A percentile compares a stretch with the other conserved stretches of the same genome.
phyloP scores from a whole-genome alignment of 2,113 vertebrate species.

The Scomber scombrus region DNA sequence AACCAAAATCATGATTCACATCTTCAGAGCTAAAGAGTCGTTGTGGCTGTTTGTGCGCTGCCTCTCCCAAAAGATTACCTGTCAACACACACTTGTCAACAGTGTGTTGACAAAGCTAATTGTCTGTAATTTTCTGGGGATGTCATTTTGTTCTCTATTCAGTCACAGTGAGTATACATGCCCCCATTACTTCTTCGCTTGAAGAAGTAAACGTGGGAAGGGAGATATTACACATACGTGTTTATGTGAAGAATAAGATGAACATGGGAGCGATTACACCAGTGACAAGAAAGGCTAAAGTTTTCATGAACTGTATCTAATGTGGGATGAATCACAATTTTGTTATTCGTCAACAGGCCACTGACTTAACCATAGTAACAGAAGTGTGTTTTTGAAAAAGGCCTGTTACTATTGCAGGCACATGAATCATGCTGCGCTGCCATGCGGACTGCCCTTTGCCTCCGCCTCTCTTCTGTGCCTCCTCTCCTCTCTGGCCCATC shows the following conservation, averaged over 20 bases:
- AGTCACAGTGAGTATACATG: neutral
- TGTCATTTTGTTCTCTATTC: constrained; percentile 5
- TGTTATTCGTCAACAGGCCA: constrained; percentile 23
- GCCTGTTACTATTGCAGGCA: constrained; percentile 14
- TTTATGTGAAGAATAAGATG: constrained; percentile 7
- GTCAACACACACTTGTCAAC: constrained; percentile 21
- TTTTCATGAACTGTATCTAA: neutral
- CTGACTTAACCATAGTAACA: constrained; percentile 25
- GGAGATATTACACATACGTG: neutral
- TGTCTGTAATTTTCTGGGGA: constrained; percentile 26
- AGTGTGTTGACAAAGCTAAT: constrained; percentile 18
- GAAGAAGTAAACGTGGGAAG: neutral
- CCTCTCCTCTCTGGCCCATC: constrained; percentile 35
- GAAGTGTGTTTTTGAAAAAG: constrained; percentile 40
- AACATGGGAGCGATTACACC: neutral
- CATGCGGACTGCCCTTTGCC: constrained; percentile 47
- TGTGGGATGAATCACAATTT: constrained; percentile 3
- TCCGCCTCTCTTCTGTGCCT: constrained; percentile 14
- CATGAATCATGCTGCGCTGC: constrained; percentile 60
- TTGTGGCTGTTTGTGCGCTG: neutral
- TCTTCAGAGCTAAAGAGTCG: neutral
- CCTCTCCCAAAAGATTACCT: constrained; percentile 16
- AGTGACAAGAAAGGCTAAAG: neutral
- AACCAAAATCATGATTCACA: neutral
- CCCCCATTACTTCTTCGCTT: neutral